These are phyloP conservation scores for Rhincodon typus DNA, from an alignment of 2,797 vertebrate genomes.

Conservation along the genomic window DNA sequence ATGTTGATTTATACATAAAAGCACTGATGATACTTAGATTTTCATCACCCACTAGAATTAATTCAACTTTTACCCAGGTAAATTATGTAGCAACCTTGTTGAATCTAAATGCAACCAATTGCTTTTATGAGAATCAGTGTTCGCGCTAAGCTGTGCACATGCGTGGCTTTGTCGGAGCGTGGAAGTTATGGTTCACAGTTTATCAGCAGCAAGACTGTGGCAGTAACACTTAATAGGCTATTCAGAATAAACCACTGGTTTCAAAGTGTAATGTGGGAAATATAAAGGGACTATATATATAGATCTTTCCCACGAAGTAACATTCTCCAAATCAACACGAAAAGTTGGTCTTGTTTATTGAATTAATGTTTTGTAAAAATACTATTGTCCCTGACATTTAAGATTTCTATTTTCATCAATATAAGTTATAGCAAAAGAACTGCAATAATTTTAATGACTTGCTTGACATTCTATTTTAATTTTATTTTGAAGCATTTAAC, in stretches of 20 bases:
- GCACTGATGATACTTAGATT: background rate
- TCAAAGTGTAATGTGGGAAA: background rate
- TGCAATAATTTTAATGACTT: conserved; percentile 73
- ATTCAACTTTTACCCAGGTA: background rate
- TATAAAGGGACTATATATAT: background rate
- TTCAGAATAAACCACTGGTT: background rate
- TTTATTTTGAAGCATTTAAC: conserved; percentile 76
- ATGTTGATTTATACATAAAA: background rate
- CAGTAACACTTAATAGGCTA: background rate
- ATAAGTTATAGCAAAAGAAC: conserved; percentile 49
- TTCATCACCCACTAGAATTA: no score
- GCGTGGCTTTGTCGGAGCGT: background rate
- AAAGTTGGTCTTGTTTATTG: conserved; percentile 9
- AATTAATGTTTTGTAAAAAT: background rate
- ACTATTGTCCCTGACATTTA: background rate
- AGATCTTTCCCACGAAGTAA: background rate
- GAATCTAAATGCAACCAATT: background rate
- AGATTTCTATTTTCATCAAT: background rate
- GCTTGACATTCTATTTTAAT: conserved; percentile 74
- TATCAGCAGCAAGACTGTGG: background rate
- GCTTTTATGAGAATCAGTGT: background rate
- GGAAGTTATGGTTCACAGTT: background rate
- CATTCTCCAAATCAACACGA: background rate
- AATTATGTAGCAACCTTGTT: background rate
- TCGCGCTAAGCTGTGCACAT: background rate